These are phyloP conservation scores for Serrognathus titanus DNA, from an alignment of 2,888 invertebrate species.

Conservation along the genomic window DNA sequence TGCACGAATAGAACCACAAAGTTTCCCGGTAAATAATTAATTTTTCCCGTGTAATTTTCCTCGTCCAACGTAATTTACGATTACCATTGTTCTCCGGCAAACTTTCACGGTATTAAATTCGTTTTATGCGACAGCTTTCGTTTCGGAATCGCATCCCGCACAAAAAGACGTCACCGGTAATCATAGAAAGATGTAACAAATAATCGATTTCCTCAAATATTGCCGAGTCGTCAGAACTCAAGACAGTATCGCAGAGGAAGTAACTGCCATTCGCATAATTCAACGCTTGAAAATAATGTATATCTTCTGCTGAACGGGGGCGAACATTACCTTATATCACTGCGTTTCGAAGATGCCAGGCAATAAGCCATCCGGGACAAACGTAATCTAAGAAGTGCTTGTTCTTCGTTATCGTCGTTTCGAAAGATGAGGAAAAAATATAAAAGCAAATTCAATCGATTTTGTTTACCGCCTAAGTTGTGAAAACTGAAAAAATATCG, in stretches of 20 bases:
- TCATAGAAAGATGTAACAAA: not conserved
- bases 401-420: too few relatives aligned
- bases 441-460: too few relatives aligned
- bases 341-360: constrained; percentile 23
- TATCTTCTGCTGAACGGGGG: constrained; percentile 17
- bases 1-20: too few relatives aligned
- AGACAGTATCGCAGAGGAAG: not conserved
- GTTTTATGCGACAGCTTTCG: not conserved
- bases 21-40: too few relatives aligned
- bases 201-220: not conserved
- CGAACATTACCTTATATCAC: constrained; percentile 24
- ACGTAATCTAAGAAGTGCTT: too few relatives aligned
- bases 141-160: not conserved
- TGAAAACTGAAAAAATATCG: too few relatives aligned
- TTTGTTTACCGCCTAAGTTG: too few relatives aligned
- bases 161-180: not conserved
- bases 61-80: not conserved
- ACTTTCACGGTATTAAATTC: not conserved
- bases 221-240: not conserved
- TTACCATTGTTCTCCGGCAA: not conserved
- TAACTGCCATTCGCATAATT: not conserved
- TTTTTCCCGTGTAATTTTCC: too few relatives aligned
- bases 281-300: constrained; percentile 15
- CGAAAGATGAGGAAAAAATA: too few relatives aligned
- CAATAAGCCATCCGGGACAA: constrained; percentile 19